Base-by-base conservation (phyloP, 2,113 vertebrate genomes). In the Lamprotornis superbus region DNA sequence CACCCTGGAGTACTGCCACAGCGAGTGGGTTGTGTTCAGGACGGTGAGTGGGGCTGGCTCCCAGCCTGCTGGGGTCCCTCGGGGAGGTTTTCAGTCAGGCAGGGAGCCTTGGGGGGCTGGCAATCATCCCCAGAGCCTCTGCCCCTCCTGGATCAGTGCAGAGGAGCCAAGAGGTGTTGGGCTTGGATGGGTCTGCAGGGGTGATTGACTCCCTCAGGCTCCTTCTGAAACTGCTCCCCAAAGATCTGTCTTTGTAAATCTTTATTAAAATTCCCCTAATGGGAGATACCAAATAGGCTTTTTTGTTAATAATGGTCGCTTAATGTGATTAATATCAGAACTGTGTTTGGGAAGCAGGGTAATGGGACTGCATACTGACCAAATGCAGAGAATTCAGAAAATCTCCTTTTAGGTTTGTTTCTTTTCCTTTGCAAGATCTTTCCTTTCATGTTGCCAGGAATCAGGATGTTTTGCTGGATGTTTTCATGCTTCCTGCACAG, bases 11-110 rank as follows among this genome's bases (percentile, higher is more conserved):
- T 99, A 99, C 95, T 98, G 98, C 96, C 99, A 99, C 89, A 99
- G 99, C 79, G 98, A 99, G 98, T 99, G 99, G 99, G 98, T 99
- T 94, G 97, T 99, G 97, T 98, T 99, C 97, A 98, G 99, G 97
- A 99, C 99, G 87, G 99, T 99, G 98, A 12, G 98, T 98, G 95
- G 7, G 28, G 28, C 77, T 61, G 33, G 22, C 14, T 9, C 20
- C 11, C 10, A 42, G 57, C 37, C 12, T 3, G 39, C 4, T 46
- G 8, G 73, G 64, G n/a, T 6, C 4, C 2, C 6, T 21, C 68
- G 15, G 60, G 11, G 19, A 8, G 35, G 19, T 7, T 39, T 24
- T 9, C 23, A 19, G 9, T 5, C 47, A 21, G 63, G 47, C 64
- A 24, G 0, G 1, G 14, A 37, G 33, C 31, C 12, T 4, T 11